Conservation (phyloP, 2,797 vertebrate genomes). For the Propithecus deckenii region DNA sequence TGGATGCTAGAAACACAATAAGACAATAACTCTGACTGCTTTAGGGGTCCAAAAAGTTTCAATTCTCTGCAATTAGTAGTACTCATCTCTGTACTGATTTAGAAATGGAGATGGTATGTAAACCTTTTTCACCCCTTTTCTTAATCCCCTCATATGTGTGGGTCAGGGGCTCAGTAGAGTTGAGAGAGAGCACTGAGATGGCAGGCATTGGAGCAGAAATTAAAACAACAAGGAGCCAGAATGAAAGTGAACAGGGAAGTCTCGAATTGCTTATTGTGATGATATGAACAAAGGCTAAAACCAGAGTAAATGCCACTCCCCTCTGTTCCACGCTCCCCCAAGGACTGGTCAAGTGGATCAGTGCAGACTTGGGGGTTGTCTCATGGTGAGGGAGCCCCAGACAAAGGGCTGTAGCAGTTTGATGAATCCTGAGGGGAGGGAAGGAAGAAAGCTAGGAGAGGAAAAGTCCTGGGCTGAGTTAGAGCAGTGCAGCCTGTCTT, state of each 20-base stretch:
- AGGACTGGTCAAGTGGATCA: neutral
- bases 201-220: accelerated
- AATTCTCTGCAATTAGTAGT: neutral
- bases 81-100: neutral
- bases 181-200: neutral
- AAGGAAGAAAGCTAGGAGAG: neutral
- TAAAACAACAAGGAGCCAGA: neutral
- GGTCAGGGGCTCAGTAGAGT: neutral
- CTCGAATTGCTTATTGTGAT: neutral
- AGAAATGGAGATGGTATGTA: neutral
- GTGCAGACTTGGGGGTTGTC: neutral
- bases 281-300: neutral
- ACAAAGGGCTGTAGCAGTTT: neutral
- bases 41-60: neutral
- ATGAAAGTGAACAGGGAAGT: neutral
- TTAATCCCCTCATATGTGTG: neutral
- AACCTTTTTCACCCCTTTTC: neutral
- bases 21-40: neutral
- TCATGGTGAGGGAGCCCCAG: neutral
- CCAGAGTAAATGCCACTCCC: accelerated
- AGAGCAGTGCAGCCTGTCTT: too few relatives aligned
- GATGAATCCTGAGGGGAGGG: too few relatives aligned
- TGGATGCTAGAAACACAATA: neutral
- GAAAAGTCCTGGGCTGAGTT: neutral
- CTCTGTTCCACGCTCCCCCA: accelerated